Evolutionary conservation across 2,888 invertebrate genomes (phyloP), one percentile per base, ranked within the genome.

Genomic region (Galeopsomyia nigrocyanea): DNA sequence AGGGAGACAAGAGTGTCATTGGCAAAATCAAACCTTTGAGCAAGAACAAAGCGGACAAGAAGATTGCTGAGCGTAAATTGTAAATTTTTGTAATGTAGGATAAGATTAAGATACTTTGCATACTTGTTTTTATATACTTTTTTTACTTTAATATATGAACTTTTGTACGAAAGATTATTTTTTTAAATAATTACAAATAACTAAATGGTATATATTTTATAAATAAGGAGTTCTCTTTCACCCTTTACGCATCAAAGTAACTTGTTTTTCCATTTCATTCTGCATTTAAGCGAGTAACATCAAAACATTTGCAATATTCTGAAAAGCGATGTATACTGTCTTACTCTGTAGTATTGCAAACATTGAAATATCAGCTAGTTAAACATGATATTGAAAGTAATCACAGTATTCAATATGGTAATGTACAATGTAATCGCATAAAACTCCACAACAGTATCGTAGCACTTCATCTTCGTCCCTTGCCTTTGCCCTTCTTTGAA

Each of bases 401-500:
- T 39, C 10, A 39, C 39, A 39, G 39, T 39, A 7, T 7, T 26
- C 10, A 39, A 39, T 5, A 39, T 39, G 39, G 39, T 39, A 39
- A 39, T 39, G 13, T 39, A 39, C 7, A 10, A 39, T 13, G 10
- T 39, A 39, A 39, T 14, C 53, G 31, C 7, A 53, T 17, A 58
- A 21, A 62, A 57, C 26, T 73, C 26, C 9, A 14, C 26, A 39
- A 1, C 39, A 39, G 10, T 39, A 7, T 39, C 13, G 70, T 14
- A 26, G 26, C 22, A 50, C 39, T 79, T 85, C 80, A 87, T 80
- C 87, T 86, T 70, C 88, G 82, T 49, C 88, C 87, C 77, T 88
- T 88, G 68, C 87, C 87, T 82, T 88, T 84, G 82, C 85, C 84
- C 81, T 88, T 82, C 74, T 86, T 81, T 62, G 83, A 65, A 50